A percentile compares a stretch with the other conserved stretches of the same genome.
Evolutionary conservation across 2,797 vertebrate genomes (phyloP).

Genomic region (Enteromius trimaculatus): DNA sequence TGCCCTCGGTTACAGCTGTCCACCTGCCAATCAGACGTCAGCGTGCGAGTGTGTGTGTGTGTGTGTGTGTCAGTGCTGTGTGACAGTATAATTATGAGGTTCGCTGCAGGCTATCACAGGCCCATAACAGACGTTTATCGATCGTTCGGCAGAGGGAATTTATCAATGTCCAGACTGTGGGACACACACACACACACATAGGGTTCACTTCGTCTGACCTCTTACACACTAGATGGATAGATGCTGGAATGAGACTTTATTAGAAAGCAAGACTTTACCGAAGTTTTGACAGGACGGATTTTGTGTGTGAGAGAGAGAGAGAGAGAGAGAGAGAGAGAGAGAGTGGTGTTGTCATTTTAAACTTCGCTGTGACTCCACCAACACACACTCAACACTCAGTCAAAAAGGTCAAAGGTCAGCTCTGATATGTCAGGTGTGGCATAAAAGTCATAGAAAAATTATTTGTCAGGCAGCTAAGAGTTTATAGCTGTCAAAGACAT

Average conservation of each 20-base stretch:
- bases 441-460: background rate
- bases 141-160: conserved; percentile 80
- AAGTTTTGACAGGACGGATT: conserved; percentile 53
- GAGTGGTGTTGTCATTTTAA: conserved; percentile 7
- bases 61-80: conserved; percentile 62
- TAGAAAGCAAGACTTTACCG: conserved; percentile 58
- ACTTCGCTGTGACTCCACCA: background rate
- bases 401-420: conserved; percentile 29
- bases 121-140: conserved; percentile 90
- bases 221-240: conserved; percentile 54
- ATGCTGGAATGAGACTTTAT: conserved; percentile 59
- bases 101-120: conserved; percentile 79
- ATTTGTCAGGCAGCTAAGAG: background rate
- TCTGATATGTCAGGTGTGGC: conserved; percentile 10
- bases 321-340: background rate
- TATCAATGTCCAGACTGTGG: conserved; percentile 82
- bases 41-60: conserved; percentile 51
- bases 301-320: background rate
- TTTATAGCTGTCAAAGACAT: background rate
- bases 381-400: background rate
- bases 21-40: conserved; percentile 84
- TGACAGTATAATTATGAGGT: conserved; percentile 99
- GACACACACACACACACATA: conserved; percentile 64
- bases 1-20: conserved; percentile 79
- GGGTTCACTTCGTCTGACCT: conserved; percentile 57